Evolutionary conservation across 2,113 vertebrate species (phyloP), one percentile per base, ranked within the genome.

Genomic region (Taurulus bubalis): DNA sequence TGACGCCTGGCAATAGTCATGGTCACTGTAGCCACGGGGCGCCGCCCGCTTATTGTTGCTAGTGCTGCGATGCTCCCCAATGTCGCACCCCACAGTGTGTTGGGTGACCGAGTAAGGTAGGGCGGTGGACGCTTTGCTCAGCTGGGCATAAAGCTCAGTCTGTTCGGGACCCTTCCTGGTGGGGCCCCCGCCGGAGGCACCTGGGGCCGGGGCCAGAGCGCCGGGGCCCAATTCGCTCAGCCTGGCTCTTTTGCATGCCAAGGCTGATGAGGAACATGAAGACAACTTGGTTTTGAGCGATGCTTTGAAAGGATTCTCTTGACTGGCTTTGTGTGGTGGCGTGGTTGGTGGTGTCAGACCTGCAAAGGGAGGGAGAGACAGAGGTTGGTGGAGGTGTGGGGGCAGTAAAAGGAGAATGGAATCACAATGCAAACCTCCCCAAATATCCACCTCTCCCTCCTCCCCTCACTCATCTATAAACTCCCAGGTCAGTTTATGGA

Each of bases 281-380:
- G 97, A 96, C 96, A 97, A 96, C 96, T 98, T 99, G 94, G 86
- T 96, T 96, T 98, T 98, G 90, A 97, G 95, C 95, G 96, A 98
- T 96, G 96, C 95, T 96, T 97, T 97, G 87, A 99, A 99, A 96
- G 96, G 97, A 94, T 97, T 98, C 96, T 99, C 98, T 96, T 98
- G 98, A 95, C 97, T 99, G 95, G 96, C 94, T 97, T 99, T 99
- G 94, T 99, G 98, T 96, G 98, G 98, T 96, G 98, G 98, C 95
- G 98, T 99, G 26, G 98, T 99, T 94, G 98, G 98, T 95, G 98
- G 98, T 96, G 98, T 99, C 96, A 99, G 97, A 96, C 98, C 98
- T 99, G 92, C 77, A 65, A 28, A 45, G 42, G 84, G 74, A 74
- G 38, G 75, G 53, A 70, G 81, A 89, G 12, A 88, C 47, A 90